phyloP scores from a whole-genome alignment of 2,888 invertebrate species.

The Ornithoptera priamus region DNA sequence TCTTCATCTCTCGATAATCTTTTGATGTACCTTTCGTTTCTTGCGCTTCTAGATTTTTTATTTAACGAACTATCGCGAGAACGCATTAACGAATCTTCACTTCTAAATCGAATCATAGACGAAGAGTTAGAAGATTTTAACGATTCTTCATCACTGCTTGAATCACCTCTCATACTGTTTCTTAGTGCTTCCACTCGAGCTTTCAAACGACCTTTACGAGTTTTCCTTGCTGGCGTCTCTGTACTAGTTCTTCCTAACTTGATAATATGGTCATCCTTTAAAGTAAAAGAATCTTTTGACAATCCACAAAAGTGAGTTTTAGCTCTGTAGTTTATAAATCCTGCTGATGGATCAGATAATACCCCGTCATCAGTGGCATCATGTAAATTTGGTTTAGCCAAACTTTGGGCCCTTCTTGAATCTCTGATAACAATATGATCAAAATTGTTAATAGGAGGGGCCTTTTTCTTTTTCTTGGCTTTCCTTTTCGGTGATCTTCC shows the following conservation, averaged over 20 bases:
- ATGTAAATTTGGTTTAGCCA: conserved; percentile 62
- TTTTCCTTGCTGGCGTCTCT: conserved; percentile 77
- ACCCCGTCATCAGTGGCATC: conserved; percentile 76
- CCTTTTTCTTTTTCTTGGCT: conserved; percentile 77
- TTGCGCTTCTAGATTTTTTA: conserved; percentile 84
- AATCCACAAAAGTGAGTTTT: conserved; percentile 57
- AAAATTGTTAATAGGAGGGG: conserved; percentile 78
- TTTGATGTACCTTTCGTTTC: conserved; percentile 90
- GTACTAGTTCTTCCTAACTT: conserved; percentile 68
- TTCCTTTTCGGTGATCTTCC: conserved; percentile 66
- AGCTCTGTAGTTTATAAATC: conserved; percentile 68
- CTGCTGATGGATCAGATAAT: conserved; percentile 80
- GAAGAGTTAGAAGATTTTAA: conserved; percentile 83
- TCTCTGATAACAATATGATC: conserved; percentile 83
- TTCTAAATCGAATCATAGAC: conserved; percentile 83
- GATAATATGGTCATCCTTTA: conserved; percentile 61
- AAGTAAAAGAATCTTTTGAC: conserved; percentile 64
- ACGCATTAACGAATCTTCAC: conserved; percentile 84
- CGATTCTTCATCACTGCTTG: conserved; percentile 87
- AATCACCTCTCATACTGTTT: conserved; percentile 81
- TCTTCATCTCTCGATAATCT: conserved; percentile 87
- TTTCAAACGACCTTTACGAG: conserved; percentile 81
- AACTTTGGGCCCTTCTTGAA: conserved; percentile 73
- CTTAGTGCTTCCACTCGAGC: conserved; percentile 84
- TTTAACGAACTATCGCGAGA: conserved; percentile 80